Base-by-base conservation (phyloP, 2,113 vertebrate species). In the Dicaeum eximium region DNA sequence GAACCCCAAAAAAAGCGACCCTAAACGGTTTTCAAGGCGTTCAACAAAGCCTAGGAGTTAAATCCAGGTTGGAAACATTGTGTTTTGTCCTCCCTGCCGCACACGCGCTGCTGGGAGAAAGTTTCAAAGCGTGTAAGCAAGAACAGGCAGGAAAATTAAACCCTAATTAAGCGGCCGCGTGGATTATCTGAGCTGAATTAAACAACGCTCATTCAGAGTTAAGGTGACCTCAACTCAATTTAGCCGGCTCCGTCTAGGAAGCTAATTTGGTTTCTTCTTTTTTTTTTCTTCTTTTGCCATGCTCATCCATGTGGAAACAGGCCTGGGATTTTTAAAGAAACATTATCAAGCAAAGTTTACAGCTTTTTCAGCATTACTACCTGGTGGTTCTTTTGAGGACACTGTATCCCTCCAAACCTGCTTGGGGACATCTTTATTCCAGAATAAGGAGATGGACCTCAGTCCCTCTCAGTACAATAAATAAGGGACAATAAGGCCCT, bases 171-270 rank as follows among this genome's bases (percentile, higher is more conserved):
- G 13, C 0, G 37, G 53, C 21, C 13, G 61, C 66, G 71, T 77
- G 90, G 90, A 94, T 95, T 90, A 94, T 80, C 92, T 61, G 58
- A 82, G 67, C 88, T 27, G 82, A 92, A 75, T 53, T 69, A 53
- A 82, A 84, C 67, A 77, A 77, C 75, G 11, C 80, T 93, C 72
- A 11, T 61, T 94, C 71, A 35, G 40, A 72, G 70, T 53, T 90
- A 61, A 88, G 95, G 92, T 88, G 95, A 90, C 85, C 92, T 94
- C 93, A 50, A 73, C 61, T 17, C 81, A 35, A 10, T 92, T 72
- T 15, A 53, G 70, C 40, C 38, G 40, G 15, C 78, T 87, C 56
- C 13, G 31, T 33, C 78, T 57, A 61, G 45, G 62, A 48, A 79
- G 66, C 31, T 48, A n/a, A 80, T 61, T 48, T 64, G 25, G 40